Evolutionary conservation across 2,888 invertebrate species (phyloP).

Genomic region (Tanypteryx hageni): DNA sequence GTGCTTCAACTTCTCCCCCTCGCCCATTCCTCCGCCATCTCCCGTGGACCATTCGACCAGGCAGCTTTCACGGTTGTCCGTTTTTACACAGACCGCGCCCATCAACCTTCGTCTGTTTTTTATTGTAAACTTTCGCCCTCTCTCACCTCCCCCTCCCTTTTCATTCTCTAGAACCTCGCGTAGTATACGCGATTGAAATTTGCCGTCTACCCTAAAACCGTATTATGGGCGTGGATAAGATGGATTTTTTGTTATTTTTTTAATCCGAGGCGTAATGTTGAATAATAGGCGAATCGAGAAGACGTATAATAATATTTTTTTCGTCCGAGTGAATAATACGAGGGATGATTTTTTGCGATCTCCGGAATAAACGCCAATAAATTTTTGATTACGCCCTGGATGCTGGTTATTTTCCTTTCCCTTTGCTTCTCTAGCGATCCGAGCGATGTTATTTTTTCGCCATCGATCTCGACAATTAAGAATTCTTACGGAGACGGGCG

Average conservation of each 20-base stretch:
- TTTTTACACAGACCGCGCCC: slow-evolving; percentile 53
- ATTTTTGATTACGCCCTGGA: slow-evolving; percentile 16
- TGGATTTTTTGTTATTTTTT: neutral
- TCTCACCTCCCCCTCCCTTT: neutral
- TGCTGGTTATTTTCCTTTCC: neutral
- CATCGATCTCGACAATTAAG: neutral
- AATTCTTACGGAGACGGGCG: neutral
- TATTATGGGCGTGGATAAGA: slow-evolving; percentile 45
- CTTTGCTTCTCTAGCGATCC: neutral
- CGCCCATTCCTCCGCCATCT: neutral
- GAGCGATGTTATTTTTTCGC: neutral
- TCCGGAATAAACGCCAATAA: neutral
- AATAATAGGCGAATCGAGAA: slow-evolving; percentile 44
- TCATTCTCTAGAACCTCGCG: neutral
- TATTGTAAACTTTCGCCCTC: neutral
- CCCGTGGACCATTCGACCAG: slow-evolving; percentile 45
- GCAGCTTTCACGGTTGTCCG: slow-evolving; percentile 63
- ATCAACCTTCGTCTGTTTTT: slow-evolving; percentile 53
- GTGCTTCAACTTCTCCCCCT: neutral
- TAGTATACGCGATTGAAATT: slow-evolving; percentile 25
- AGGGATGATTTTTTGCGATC: neutral
- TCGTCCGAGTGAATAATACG: neutral
- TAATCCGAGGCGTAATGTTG: slow-evolving; percentile 29
- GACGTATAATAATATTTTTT: slow-evolving; percentile 16
- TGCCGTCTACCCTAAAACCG: slow-evolving; percentile 18